Percentiles rank a stretch among this genome's conserved stretches.
These are phyloP conservation scores for Himalopsyche tibetana DNA, from an alignment of 2,888 invertebrate genomes.

Conservation along the genomic window DNA sequence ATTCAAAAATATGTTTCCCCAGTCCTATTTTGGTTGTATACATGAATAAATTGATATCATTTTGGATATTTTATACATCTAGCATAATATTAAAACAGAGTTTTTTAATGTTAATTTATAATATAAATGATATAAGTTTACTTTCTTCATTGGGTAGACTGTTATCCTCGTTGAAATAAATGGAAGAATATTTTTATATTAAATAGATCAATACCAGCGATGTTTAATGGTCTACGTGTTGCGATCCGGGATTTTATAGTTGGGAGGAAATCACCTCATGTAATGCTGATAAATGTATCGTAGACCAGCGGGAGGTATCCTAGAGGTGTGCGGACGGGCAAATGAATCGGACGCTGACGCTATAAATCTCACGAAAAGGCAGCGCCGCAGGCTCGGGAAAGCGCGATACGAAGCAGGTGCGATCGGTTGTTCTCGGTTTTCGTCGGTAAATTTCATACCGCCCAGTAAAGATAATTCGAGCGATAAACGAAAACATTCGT, in stretches of 20 bases:
- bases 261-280: slow-evolving; percentile 2
- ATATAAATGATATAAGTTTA: too few species aligned
- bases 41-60: neutral
- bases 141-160: too few species aligned
- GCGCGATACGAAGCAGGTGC: slow-evolving; percentile 9
- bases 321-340: slow-evolving; percentile 5
- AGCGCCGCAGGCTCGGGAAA: neutral
- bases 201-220: neutral
- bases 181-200: slow-evolving; percentile 12
- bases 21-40: neutral
- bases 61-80: too few species aligned
- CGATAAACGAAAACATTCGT: slow-evolving; percentile 40
- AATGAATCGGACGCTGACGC: slow-evolving; percentile 24
- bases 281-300: slow-evolving; percentile 41
- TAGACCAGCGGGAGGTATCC: neutral
- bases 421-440: slow-evolving; percentile 11
- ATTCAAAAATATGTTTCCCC: neutral
- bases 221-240: neutral
- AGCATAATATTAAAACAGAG: too few species aligned
- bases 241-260: slow-evolving; percentile 4
- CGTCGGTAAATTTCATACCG: slow-evolving; percentile 36
- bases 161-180: too few species aligned
- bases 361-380: slow-evolving; percentile 16
- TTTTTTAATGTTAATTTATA: too few species aligned
- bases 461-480: slow-evolving; percentile 39